Evolutionary conservation across 2,113 vertebrate genomes (phyloP).

Genomic region (Ammospiza caudacuta): DNA sequence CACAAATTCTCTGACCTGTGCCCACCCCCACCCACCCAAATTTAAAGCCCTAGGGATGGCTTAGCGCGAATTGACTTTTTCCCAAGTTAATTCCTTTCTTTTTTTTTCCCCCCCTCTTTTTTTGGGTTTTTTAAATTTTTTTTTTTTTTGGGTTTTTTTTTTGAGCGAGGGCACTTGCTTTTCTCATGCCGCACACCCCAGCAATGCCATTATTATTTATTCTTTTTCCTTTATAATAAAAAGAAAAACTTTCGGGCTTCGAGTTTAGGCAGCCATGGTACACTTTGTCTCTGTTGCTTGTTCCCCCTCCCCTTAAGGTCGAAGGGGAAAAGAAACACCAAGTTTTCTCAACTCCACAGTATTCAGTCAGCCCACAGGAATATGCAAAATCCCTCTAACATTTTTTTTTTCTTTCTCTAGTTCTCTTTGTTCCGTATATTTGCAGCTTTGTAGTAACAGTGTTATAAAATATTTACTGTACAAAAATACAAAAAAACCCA

Average conservation of each 20-base stretch:
- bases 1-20: slow-evolving; percentile 39
- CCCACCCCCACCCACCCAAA: background rate
- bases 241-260: slow-evolving; percentile 28
- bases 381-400: slow-evolving; percentile 73
- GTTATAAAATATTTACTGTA: slow-evolving; percentile 70
- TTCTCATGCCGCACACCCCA: slow-evolving; percentile 65
- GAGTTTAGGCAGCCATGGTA: slow-evolving; percentile 35
- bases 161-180: slow-evolving; percentile 50
- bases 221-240: slow-evolving; percentile 34
- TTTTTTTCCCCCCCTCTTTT: background rate
- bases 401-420: slow-evolving; percentile 61
- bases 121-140: background rate
- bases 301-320: slow-evolving; percentile 26
- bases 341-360: slow-evolving; percentile 48
- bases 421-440: slow-evolving; percentile 59
- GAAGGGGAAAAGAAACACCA: slow-evolving; percentile 60
- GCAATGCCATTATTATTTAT: slow-evolving; percentile 65
- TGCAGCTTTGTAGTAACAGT: slow-evolving; percentile 71
- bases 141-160: background rate
- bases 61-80: slow-evolving; percentile 29
- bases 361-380: slow-evolving; percentile 74
- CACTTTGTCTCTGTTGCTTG: slow-evolving; percentile 61
- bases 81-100: background rate
- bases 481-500: slow-evolving; percentile 65
- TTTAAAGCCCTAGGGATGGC: slow-evolving; percentile 25